Evolutionary conservation across 2,113 vertebrate genomes (phyloP).

Genomic region (Fregata magnificens): DNA sequence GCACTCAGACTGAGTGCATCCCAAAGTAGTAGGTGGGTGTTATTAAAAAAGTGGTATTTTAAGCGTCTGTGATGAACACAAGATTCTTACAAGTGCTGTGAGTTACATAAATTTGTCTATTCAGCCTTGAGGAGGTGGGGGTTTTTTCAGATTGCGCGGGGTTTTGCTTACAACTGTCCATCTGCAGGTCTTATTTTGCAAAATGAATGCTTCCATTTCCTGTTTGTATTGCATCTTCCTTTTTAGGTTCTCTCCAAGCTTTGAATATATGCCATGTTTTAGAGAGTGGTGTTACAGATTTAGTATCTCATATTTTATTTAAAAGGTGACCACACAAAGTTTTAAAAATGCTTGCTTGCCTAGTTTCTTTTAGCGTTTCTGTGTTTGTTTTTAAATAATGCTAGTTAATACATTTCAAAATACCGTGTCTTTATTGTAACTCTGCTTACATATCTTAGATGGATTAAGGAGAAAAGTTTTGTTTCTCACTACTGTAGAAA

Average conservation of each 20-base stretch:
- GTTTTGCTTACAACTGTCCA: not conserved
- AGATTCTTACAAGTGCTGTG: not conserved
- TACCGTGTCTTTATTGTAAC: not conserved
- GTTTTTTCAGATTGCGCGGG: rapidly evolving
- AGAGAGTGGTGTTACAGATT: not conserved
- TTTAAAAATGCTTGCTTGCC: not conserved
- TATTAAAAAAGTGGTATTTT: conserved; percentile 20
- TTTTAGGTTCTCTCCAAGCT: not conserved
- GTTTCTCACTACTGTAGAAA: not conserved
- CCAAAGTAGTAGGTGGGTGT: not conserved
- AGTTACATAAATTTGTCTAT: not conserved
- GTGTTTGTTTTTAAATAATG: not conserved
- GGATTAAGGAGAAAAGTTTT: not conserved
- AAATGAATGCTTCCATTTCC: not conserved
- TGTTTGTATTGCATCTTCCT: not conserved
- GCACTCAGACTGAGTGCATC: not conserved
- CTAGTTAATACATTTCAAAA: not conserved
- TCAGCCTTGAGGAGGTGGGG: not conserved
- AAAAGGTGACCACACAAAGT: not conserved
- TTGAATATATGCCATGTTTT: not conserved
- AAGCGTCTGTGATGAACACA: not conserved
- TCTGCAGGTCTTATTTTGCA: not conserved
- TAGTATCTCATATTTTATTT: not conserved
- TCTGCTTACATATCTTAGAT: not conserved
- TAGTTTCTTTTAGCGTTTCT: not conserved